Conservation (phyloP, 2,888 invertebrate species). For the Stegana nigrithorax region DNA sequence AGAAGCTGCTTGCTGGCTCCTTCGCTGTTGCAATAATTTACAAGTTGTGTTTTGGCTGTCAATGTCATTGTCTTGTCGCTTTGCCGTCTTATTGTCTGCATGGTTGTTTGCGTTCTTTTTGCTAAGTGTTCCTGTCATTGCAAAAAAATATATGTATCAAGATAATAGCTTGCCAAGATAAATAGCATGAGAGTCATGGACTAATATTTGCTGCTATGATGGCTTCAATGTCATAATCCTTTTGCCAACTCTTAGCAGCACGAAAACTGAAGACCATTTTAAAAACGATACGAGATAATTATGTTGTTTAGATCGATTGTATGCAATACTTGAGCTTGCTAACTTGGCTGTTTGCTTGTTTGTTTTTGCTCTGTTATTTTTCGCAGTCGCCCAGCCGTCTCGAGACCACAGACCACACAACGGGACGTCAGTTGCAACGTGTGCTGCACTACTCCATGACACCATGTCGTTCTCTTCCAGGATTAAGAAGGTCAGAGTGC, state of each 20-base stretch:
- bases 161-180: not conserved
- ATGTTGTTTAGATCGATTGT: not conserved
- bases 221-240: slow-evolving; percentile 18
- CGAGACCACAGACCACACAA: slow-evolving; percentile 67
- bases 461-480: slow-evolving; percentile 65
- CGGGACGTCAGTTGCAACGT: slow-evolving; percentile 67
- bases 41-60: not conserved
- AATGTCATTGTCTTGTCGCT: slow-evolving; percentile 3
- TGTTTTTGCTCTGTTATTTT: not conserved
- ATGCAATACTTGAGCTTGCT: too few relatives aligned
- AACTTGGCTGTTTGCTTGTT: too few relatives aligned
- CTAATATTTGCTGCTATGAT: not conserved
- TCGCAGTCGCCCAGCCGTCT: slow-evolving; percentile 65
- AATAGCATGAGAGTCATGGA: slow-evolving; percentile 8
- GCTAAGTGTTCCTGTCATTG: too few relatives aligned
- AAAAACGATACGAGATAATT: not conserved
- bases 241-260: slow-evolving; percentile 9
- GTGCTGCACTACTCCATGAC: slow-evolving; percentile 68
- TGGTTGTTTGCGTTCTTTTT: too few relatives aligned
- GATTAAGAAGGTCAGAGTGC: slow-evolving; percentile 63
- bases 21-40: too few relatives aligned
- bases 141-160: too few relatives aligned
- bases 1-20: too few relatives aligned
- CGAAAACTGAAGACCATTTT: not conserved
- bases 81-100: too few relatives aligned